Percentiles rank a stretch among this genome's conserved stretches.
phyloP scores from a whole-genome alignment of 2,888 invertebrate genomes.

The Protonemura montana region DNA sequence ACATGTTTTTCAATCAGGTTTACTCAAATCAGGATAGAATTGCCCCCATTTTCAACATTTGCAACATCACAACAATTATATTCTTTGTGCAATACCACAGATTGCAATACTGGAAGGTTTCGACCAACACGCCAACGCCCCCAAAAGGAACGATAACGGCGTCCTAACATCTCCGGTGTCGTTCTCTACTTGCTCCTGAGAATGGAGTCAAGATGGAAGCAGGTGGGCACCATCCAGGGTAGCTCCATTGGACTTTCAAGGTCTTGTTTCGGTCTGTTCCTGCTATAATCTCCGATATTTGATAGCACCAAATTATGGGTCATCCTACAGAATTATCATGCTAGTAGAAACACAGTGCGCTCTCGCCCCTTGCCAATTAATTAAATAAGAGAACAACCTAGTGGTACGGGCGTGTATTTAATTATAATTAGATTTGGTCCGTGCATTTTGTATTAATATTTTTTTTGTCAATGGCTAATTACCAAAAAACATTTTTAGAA shows the following conservation, averaged over 20 bases:
- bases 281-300: neutral
- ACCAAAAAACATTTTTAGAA: neutral
- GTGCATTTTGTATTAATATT: neutral
- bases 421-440: neutral
- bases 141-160: too few relatives aligned
- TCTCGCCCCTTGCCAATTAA: neutral
- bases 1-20: too few relatives aligned
- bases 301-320: neutral
- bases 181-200: neutral
- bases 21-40: too few relatives aligned
- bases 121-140: too few relatives aligned
- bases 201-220: neutral
- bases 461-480: neutral
- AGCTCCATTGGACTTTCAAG: neutral
- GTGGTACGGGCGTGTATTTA: neutral
- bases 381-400: neutral
- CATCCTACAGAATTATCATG: neutral
- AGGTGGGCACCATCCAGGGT: neutral
- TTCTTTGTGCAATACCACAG: too few relatives aligned
- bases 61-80: too few relatives aligned
- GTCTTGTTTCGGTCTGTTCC: too few relatives aligned
- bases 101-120: too few relatives aligned
- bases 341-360: neutral
- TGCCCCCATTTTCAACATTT: too few relatives aligned
- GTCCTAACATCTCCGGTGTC: too few relatives aligned